A percentile compares a stretch with the other conserved stretches of the same genome.
Evolutionary conservation across 2,797 vertebrate species (phyloP).

Genomic region (Danio kyathit): DNA sequence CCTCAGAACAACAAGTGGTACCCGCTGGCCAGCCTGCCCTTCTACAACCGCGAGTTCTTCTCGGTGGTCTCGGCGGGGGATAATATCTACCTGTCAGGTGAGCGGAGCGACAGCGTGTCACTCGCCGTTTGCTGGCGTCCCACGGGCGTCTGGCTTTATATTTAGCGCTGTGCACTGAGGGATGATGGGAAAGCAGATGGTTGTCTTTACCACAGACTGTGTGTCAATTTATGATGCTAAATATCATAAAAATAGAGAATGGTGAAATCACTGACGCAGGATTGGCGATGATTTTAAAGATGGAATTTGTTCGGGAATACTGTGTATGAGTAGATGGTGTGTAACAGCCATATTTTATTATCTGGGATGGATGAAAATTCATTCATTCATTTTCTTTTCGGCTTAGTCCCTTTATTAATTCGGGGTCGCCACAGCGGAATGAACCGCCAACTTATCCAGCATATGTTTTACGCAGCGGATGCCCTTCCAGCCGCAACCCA

Average conservation of each 20-base stretch:
- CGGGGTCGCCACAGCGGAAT: too few relatives aligned
- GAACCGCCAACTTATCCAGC: too few relatives aligned
- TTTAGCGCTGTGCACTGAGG: slow-evolving; percentile 43
- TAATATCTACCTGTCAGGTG: slow-evolving; percentile 97
- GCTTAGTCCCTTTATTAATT: too few relatives aligned
- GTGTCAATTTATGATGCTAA: slow-evolving; percentile 26
- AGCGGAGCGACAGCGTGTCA: slow-evolving; percentile 56
- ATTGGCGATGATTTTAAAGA: background rate
- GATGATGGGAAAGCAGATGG: slow-evolving; percentile 25
- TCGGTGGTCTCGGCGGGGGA: slow-evolving; percentile 97
- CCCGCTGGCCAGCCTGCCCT: slow-evolving; percentile 95
- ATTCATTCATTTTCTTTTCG: too few relatives aligned
- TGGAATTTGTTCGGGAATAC: background rate
- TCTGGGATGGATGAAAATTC: too few relatives aligned
- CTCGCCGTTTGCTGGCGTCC: slow-evolving; percentile 48
- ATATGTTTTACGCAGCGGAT: too few relatives aligned
- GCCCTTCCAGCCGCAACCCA: too few relatives aligned
- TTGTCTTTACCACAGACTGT: background rate
- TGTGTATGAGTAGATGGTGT: background rate
- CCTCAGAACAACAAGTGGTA: slow-evolving; percentile 99
- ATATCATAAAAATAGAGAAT: slow-evolving; percentile 6
- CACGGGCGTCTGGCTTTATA: slow-evolving; percentile 47
- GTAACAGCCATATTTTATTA: background rate
- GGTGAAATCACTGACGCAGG: background rate
- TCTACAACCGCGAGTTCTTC: slow-evolving; percentile 99